Evolutionary conservation across 2,113 vertebrate species (phyloP), one percentile per base, ranked within the genome.

Genomic region (Oreocharis arfaki): DNA sequence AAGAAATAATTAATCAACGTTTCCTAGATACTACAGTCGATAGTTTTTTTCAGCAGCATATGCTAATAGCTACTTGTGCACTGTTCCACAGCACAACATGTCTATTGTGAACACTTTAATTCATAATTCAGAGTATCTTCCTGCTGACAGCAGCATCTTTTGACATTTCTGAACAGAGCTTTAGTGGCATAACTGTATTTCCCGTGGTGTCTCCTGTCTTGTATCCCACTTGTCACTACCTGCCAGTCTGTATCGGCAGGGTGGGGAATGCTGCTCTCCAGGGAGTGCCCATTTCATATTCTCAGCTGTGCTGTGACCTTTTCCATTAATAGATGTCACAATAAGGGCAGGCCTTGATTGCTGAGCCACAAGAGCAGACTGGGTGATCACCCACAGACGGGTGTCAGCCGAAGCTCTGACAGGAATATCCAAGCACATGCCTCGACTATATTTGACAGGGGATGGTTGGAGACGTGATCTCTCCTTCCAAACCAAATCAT

Each of bases 281-380:
- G 80, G 79, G 93, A 94, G 84, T 32, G 84, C 30, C 90, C 61
- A 13, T 78, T 80, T 87, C 46, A 93, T 96, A 59, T 75, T 15
- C 78, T 96, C 95, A 76, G 80, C 90, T 85, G 76, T 70, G 86
- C 80, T 90, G 68, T 93, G 93, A 96, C 93, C 93, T 96, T 96
- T 93, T 90, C 92, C 94, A 96, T 87, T 84, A 93, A 95, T 15
- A 91, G 79, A 80, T 91, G 92, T 94, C 84, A 71, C 81, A 92
- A 28, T 4, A 78, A 90, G 93, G 83, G 44, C 70, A 91, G 69
- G 84, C 70, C 67, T 73, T 84, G 44, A 78, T 65, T 81, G 74
- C 84, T 32, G 33, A 81, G 87, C 50, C 91, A 49, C 93, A 33
- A 35, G 39, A 85, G 85, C 90, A 47, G 20, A 32, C 76, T 67